Evolutionary conservation across 2,113 vertebrate genomes (phyloP), one percentile per base, ranked within the genome.

Genomic region (Syrrhaptes paradoxus): DNA sequence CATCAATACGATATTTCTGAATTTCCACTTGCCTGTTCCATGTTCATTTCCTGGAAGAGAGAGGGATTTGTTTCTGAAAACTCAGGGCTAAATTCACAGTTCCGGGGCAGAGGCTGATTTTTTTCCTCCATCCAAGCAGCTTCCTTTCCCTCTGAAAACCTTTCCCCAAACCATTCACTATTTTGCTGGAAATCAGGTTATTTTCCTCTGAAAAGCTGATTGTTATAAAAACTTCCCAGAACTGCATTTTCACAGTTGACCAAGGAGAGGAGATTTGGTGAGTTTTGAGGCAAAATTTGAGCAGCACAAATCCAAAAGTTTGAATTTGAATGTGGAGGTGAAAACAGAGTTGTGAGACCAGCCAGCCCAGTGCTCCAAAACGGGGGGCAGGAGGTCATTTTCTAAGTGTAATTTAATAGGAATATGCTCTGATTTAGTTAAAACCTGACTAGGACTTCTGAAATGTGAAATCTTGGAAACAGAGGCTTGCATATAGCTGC

Each of bases 311-410:
- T 7, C 41, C 14, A 86, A 75, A 46, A 63, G n/a, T 85, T 57
- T 62, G 14, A 73, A 29, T 45, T 34, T 57, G 29, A 84, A 67
- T 18, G 29, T 59, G 55, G 48, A 86, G 29, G 36, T 43, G 72
- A 62, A 77, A 61, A 49, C 7, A 72, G 31, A 54, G 8, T 25
- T 71, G 34, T 46, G 46, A 66, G 28, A 89, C 17, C 26, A 70
- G 13, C 20, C 0, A 3, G 15, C 6, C 4, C 16, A 21, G 3
- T 15, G 26, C 57, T 87, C 89, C 58, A 58, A 73, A 91, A 65
- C 1, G 3, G 2, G 12, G 11, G 12, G 7, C 0, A 5, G 22
- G 17, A 52, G 26, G 22, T 17, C 1, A n/a, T n/a, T 74, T 84
- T 76, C 46, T 46, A 10, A 36, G 36, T 19, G 6, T 77, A 46